Evolutionary conservation across 1,140 invertebrate species (phyloP).

Genomic region (Lutraria rhynchaena): DNA sequence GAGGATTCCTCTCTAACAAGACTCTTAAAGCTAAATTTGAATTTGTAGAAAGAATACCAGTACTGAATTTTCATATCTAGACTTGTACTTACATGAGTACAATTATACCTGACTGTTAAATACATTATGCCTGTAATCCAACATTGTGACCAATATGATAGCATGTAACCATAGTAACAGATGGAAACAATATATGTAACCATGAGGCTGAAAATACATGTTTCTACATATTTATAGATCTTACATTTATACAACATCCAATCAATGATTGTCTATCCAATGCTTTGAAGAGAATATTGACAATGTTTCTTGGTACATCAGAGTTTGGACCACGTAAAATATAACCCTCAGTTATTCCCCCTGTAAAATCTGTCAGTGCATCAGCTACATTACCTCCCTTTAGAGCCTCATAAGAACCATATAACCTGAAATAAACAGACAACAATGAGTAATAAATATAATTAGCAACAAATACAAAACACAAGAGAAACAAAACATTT

Average conservation of each 20-base stretch:
- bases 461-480: too few species aligned
- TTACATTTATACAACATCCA: slow-evolving; percentile 77
- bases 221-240: slow-evolving; percentile 35
- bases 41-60: too few species aligned
- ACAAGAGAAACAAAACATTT: too few species aligned
- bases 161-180: background rate
- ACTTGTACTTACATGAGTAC: too few species aligned
- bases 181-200: background rate
- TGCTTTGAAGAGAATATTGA: slow-evolving; percentile 77
- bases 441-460: too few species aligned
- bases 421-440: too few species aligned
- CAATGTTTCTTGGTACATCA: slow-evolving; percentile 72
- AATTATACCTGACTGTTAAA: too few species aligned
- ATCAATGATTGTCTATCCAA: slow-evolving; percentile 75
- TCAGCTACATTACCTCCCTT: slow-evolving; percentile 74
- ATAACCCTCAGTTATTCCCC: slow-evolving; percentile 75
- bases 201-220: background rate
- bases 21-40: too few species aligned
- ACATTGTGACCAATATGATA: too few species aligned
- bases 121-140: too few species aligned
- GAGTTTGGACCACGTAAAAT: slow-evolving; percentile 64
- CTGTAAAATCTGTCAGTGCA: slow-evolving; percentile 75
- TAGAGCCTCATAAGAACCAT: slow-evolving; percentile 78
- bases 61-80: too few species aligned
- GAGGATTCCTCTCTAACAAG: too few species aligned